These are phyloP conservation scores for Steinernema hermaphroditum DNA, from an alignment of 2,888 invertebrate species.

Conservation along the genomic window DNA sequence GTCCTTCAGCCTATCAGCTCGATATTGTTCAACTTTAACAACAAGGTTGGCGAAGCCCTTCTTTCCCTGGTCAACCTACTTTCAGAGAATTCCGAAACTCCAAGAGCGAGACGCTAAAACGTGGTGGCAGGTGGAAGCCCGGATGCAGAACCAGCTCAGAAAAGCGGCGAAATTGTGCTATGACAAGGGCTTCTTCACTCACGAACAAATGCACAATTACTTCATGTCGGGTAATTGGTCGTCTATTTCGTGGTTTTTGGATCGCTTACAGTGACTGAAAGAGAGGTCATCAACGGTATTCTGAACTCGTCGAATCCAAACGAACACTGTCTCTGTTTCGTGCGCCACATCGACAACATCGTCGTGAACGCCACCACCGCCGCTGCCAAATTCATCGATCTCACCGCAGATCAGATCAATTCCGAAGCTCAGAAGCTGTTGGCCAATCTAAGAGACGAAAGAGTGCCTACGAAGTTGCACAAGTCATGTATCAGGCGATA, in stretches of 20 bases:
- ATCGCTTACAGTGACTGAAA: constrained; percentile 80
- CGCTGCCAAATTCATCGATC: constrained; percentile 91
- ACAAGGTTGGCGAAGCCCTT: constrained; percentile 80
- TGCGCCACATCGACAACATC: constrained; percentile 91
- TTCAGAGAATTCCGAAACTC: constrained; percentile 84
- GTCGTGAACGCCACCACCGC: constrained; percentile 91
- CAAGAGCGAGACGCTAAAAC: constrained; percentile 93
- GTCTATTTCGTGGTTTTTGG: neutral
- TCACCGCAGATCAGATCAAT: constrained; percentile 80
- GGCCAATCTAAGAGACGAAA: constrained; percentile 83
- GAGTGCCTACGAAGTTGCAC: constrained; percentile 85
- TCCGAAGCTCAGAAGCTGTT: constrained; percentile 87
- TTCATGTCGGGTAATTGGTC: constrained; percentile 89
- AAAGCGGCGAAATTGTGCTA: constrained; percentile 84
- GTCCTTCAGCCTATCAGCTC: constrained; percentile 95
- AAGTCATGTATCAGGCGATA: constrained; percentile 86
- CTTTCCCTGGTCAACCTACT: too few species aligned
- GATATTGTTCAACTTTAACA: constrained; percentile 93
- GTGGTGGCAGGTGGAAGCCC: constrained; percentile 95
- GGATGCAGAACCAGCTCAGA: constrained; percentile 89
- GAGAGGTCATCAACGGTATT: constrained; percentile 94
- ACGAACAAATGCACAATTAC: constrained; percentile 93
- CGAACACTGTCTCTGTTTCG: constrained; percentile 92
- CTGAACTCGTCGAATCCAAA: constrained; percentile 82
- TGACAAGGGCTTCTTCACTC: constrained; percentile 81